Conservation (phyloP, 2,797 vertebrate genomes). For the Falco concolor region DNA sequence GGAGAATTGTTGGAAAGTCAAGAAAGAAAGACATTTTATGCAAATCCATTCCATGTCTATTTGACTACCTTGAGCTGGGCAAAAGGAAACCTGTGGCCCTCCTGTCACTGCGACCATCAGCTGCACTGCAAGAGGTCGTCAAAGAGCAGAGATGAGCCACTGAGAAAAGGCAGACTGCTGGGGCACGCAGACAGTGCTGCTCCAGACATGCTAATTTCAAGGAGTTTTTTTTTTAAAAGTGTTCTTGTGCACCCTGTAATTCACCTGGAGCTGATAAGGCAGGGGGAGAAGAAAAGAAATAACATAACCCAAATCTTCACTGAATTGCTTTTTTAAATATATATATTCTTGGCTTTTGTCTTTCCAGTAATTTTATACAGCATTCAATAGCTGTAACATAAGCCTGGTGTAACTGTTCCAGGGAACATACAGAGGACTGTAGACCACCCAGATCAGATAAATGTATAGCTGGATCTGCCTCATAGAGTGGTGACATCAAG, state of each 20-base stretch:
- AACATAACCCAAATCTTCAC: not conserved
- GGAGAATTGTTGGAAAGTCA: not conserved
- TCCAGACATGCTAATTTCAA: not conserved
- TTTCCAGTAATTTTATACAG: not conserved
- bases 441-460: not conserved
- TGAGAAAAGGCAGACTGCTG: not conserved
- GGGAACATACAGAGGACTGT: not conserved
- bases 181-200: not conserved
- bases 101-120: not conserved
- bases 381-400: not conserved
- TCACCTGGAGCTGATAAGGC: not conserved
- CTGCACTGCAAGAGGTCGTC: not conserved
- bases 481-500: not conserved
- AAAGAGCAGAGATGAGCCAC: not conserved
- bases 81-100: not conserved
- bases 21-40: not conserved
- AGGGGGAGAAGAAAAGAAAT: not conserved
- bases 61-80: not conserved
- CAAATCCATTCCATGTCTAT: slow-evolving; percentile 45
- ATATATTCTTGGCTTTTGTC: not conserved
- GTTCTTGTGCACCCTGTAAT: not conserved
- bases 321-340: not conserved
- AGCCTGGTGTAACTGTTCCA: not conserved
- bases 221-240: not conserved
- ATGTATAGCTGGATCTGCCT: not conserved